Percentiles rank a stretch among this genome's conserved stretches.
phyloP scores from a whole-genome alignment of 2,888 invertebrate genomes.

The Tricholauxania praeusta region DNA sequence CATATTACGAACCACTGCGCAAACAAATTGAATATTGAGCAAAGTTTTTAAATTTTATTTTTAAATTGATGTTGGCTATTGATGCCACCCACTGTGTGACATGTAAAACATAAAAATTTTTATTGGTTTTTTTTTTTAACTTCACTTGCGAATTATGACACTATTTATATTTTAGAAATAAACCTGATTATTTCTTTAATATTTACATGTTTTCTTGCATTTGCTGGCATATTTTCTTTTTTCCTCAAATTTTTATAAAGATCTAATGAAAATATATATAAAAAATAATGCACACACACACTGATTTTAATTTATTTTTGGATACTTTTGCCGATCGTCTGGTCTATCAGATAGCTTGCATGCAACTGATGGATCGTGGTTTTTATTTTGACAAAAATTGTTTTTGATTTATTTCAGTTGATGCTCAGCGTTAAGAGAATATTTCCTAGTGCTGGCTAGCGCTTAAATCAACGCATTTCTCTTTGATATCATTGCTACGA shows the following conservation, averaged over 20 bases:
- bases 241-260: not conserved
- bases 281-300: not conserved
- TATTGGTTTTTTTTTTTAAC: conserved; percentile 2
- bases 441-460: too few species aligned
- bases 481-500: too few species aligned
- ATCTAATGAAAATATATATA: not conserved
- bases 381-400: too few species aligned
- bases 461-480: too few species aligned
- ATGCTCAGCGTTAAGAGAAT: too few species aligned
- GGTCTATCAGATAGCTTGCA: not conserved
- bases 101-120: not conserved
- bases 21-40: too few species aligned
- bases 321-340: conserved; percentile 5
- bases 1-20: too few species aligned
- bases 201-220: conserved; percentile 29
- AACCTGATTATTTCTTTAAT: not conserved
- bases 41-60: not conserved
- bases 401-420: too few species aligned
- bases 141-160: not conserved
- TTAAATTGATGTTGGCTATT: not conserved
- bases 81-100: not conserved
- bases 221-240: conserved; percentile 16
- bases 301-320: not conserved
- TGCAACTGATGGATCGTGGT: conserved; percentile 13
- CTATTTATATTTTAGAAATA: not conserved